Base-by-base conservation (phyloP, 2,888 invertebrate genomes). In the Cyrtodaria siliqua region DNA sequence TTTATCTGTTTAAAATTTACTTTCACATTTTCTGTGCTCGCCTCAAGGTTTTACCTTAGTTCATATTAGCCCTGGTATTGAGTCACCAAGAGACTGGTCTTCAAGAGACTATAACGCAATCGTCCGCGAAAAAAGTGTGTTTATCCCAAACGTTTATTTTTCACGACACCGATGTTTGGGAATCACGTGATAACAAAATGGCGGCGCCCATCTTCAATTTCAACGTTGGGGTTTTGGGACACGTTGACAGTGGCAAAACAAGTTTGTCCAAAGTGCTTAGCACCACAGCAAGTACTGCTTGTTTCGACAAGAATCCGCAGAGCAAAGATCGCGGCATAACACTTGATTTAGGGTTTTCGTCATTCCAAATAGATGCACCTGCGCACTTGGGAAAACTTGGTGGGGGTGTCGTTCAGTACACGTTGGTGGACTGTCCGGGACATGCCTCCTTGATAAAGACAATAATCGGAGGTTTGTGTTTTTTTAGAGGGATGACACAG, bases 231-330 rank as follows among this genome's bases (percentile, higher is more conserved):
- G 94, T 96, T 27, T 91, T 96, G 56, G 96, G 96, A 0, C 96
- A 96, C 93, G 95, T 96, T 27, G 96, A 96, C 92, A 95, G 95
- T 75, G 96, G 96, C 0, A 96, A 96, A 93, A 96, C 96, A 0
- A 95, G 95, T 56, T 90, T 96, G 57, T 95, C 95, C 0, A 95
- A 95, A 92, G 94, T 94, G 1, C 91, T 96, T 3, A 96, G 96
- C 89, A 94, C 95, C 4, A 93, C 95, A 20, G 94, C 95, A 0
- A 96, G 96, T 84, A 96, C 96, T 0, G 96, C 96, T 2, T 95
- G 95, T 18, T 96, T 96, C 91, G 96, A 96, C 91, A 96, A 96
- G 90, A 95, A 95, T 92, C 96, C 96, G 0, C 96, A 96, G 88
- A 95, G 95, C 6, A 94, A 95, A 87, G 95, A 95, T 87, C 92